Conservation (phyloP, 2,113 vertebrate genomes). For the Hyaena hyaena region DNA sequence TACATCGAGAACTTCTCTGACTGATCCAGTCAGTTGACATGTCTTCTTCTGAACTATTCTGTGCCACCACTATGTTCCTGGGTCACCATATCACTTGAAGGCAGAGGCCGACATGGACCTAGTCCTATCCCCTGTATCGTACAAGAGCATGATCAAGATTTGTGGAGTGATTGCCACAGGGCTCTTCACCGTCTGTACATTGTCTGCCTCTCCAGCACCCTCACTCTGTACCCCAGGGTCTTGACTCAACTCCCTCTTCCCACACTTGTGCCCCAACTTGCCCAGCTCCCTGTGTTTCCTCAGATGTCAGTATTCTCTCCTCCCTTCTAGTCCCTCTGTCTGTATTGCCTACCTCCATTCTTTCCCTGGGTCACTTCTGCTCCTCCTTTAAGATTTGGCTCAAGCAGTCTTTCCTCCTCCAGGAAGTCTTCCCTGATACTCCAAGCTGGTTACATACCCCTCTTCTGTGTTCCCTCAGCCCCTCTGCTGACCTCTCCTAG, state of each 20-base stretch:
- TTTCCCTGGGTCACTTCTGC: neutral
- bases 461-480: neutral
- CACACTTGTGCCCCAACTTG: neutral
- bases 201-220: neutral
- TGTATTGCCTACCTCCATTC: neutral
- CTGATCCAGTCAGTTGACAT: neutral
- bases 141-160: neutral
- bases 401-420: neutral
- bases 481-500: neutral
- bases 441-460: neutral
- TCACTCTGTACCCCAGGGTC: accelerated
- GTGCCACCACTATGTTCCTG: neutral
- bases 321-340: neutral
- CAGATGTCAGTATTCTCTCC: neutral
- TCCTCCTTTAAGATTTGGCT: neutral
- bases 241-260: neutral
- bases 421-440: neutral
- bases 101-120: neutral
- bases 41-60: neutral
- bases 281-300: neutral
- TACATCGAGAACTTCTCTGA: neutral
- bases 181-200: no score
- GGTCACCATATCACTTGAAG: neutral
- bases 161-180: neutral
- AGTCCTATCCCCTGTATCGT: neutral